These are phyloP conservation scores for Brachionus calyciflorus DNA, from an alignment of 1,140 invertebrate genomes.

Conservation along the genomic window DNA sequence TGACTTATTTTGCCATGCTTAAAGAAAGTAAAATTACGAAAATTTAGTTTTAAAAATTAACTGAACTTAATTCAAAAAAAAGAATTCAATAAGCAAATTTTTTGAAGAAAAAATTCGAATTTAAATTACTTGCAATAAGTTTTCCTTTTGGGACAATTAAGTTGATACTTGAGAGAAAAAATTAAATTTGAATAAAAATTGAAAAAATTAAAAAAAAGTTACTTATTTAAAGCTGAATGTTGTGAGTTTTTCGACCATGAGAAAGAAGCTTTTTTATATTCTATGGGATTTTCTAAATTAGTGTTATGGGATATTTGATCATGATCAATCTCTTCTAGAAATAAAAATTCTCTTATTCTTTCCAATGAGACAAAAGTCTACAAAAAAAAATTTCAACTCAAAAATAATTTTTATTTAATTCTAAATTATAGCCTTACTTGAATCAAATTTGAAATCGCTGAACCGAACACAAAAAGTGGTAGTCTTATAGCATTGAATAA, in stretches of 20 bases:
- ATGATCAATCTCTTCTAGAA: constrained; percentile 10
- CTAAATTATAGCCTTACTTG: background rate
- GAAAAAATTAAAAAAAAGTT: background rate
- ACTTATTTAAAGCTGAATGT: constrained; percentile 7
- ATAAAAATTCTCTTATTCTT: constrained; percentile 24
- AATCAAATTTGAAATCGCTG: constrained; percentile 59
- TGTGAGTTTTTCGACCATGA: background rate
- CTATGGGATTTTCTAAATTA: background rate
- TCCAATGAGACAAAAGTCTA: constrained; percentile 18
- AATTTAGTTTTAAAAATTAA: too few relatives aligned
- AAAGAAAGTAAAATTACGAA: too few relatives aligned
- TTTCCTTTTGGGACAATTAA: background rate
- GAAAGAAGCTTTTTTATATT: background rate
- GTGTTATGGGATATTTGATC: background rate
- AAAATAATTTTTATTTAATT: background rate
- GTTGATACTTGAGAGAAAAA: background rate
- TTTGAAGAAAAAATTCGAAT: constrained; percentile 62
- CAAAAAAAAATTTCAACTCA: background rate
- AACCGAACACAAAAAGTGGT: constrained; percentile 68
- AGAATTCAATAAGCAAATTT: too few relatives aligned
- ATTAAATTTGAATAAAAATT: background rate
- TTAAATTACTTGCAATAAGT: constrained; percentile 3
- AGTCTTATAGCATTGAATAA: constrained; percentile 96
- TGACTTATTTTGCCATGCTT: too few relatives aligned
- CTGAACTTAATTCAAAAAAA: too few relatives aligned